Conservation (phyloP, 2,113 vertebrate species). For the Larimichthys polyactis region DNA sequence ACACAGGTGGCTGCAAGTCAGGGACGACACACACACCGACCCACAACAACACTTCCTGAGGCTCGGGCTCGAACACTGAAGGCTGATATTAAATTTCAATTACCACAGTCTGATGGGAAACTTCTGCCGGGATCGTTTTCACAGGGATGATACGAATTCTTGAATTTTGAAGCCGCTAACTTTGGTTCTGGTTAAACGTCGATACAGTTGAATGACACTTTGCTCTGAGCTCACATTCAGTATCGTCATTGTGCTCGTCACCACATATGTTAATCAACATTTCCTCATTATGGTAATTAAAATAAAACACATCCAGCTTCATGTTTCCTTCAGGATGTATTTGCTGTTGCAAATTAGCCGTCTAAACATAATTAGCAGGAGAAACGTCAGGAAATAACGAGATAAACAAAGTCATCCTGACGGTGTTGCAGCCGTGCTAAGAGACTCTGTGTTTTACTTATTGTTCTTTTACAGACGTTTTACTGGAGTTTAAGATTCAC, state of each 20-base stretch:
- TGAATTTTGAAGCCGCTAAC: neutral
- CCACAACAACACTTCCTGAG: constrained; percentile 14
- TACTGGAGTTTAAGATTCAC: no score
- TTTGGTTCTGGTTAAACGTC: neutral
- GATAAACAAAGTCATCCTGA: neutral
- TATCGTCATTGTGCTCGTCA: no score
- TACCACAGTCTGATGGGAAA: neutral
- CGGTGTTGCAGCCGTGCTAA: neutral
- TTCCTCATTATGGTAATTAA: neutral
- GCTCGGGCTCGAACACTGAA: neutral
- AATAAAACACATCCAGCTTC: neutral
- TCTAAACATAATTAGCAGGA: neutral
- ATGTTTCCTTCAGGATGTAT: neutral
- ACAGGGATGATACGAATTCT: neutral
- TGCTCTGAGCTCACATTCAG: neutral
- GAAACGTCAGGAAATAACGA: neutral
- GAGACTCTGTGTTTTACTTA: neutral
- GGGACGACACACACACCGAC: constrained; percentile 84
- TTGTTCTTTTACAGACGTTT: no score
- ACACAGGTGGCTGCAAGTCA: constrained; percentile 94
- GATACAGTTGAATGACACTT: neutral
- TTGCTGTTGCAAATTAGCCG: neutral
- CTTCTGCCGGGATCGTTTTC: neutral
- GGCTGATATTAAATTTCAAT: neutral
- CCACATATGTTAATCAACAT: neutral